These are phyloP conservation scores for Conopomorpha cramerella DNA, from an alignment of 1,140 invertebrate genomes.

Conservation along the genomic window DNA sequence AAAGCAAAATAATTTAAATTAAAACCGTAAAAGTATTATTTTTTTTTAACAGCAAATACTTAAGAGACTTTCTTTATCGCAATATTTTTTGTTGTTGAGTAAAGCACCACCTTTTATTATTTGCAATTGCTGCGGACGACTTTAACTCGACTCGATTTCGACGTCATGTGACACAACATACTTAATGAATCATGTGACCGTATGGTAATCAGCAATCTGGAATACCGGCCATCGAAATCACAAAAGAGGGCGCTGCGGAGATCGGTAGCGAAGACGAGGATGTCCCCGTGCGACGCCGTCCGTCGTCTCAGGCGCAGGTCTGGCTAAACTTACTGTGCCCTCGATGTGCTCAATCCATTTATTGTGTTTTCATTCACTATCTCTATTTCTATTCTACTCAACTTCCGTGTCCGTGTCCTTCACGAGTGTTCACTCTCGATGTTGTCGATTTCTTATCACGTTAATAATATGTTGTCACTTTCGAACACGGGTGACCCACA, in stretches of 20 bases:
- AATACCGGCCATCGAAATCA: conserved; percentile 79
- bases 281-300: conserved; percentile 42
- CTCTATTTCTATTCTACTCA: conserved; percentile 22
- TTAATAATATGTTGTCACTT: no score
- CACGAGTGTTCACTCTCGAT: conserved; percentile 49
- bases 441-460: conserved; percentile 50
- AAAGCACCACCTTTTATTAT: no score
- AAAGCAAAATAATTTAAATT: no score
- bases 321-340: conserved; percentile 43
- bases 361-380: conserved; percentile 52
- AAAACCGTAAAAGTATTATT: no score
- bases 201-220: conserved; percentile 55
- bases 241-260: conserved; percentile 72
- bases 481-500: no score
- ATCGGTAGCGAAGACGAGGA: conserved; percentile 62
- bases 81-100: no score
- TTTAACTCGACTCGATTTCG: no score
- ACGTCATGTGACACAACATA: no score
- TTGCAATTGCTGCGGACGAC: no score
- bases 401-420: conserved; percentile 33
- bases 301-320: conserved; percentile 58
- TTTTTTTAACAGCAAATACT: no score
- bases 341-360: conserved; percentile 51
- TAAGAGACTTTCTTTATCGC: no score
- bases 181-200: no score